These are phyloP conservation scores for Hirtodrosophila duncani DNA, from an alignment of 2,888 invertebrate species.

Conservation along the genomic window DNA sequence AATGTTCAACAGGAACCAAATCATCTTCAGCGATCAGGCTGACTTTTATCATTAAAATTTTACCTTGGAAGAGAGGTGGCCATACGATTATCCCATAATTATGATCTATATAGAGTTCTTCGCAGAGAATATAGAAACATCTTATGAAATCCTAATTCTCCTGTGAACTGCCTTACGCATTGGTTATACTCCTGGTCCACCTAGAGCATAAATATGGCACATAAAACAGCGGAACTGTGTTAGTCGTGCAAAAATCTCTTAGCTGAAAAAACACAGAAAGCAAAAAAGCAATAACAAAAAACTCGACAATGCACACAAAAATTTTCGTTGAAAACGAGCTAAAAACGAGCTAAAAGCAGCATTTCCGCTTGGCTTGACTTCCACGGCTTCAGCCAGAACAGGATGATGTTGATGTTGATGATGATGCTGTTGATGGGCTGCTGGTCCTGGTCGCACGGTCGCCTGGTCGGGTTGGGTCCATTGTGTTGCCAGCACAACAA, in stretches of 20 bases:
- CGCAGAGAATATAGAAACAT: no score
- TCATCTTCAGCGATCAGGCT: no score
- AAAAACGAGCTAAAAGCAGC: constrained; percentile 71
- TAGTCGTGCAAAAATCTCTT: constrained; percentile 58
- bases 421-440: constrained; percentile 21
- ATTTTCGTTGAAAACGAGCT: constrained; percentile 47
- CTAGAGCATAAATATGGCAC: constrained; percentile 35
- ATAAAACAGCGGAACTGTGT: constrained; percentile 58
- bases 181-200: neutral
- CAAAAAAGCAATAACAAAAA: constrained; percentile 10
- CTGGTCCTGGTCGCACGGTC: constrained; percentile 9
- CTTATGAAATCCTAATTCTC: no score
- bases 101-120: no score
- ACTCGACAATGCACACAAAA: constrained; percentile 16
- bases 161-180: neutral
- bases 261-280: constrained; percentile 34
- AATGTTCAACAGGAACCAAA: no score
- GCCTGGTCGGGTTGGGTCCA: constrained; percentile 22
- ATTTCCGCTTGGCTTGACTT: constrained; percentile 71
- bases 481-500: constrained; percentile 52
- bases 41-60: no score
- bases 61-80: no score
- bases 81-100: no score
- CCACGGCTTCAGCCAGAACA: constrained; percentile 37
- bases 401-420: constrained; percentile 17